A percentile compares a stretch with the other conserved stretches of the same genome.
These are phyloP conservation scores for Tupaia chinensis DNA, from an alignment of 2,113 vertebrate species.

Conservation along the genomic window DNA sequence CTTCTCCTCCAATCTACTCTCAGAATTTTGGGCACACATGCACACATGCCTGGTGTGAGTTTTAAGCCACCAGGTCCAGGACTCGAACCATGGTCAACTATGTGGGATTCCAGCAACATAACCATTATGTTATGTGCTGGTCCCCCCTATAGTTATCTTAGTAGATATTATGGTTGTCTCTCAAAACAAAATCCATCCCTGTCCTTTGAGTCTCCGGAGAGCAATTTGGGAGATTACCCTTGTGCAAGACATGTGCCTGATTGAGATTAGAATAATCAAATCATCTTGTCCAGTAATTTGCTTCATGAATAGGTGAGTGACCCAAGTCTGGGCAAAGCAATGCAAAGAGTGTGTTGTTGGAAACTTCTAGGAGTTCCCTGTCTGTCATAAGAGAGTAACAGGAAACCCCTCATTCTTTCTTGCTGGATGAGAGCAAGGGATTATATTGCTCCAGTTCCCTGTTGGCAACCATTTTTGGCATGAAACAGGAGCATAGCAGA, in stretches of 20 bases:
- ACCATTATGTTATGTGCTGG: too few relatives aligned
- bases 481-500: not conserved
- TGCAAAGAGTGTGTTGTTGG: not conserved
- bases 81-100: too few relatives aligned
- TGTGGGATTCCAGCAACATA: too few relatives aligned
- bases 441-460: not conserved
- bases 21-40: too few relatives aligned
- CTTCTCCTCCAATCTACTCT: too few relatives aligned
- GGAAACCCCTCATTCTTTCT: not conserved
- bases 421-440: not conserved
- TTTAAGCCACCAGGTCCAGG: too few relatives aligned
- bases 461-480: not conserved
- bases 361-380: not conserved
- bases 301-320: not conserved
- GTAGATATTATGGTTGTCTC: not conserved
- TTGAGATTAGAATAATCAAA: not conserved
- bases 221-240: not conserved
- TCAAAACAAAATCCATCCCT: not conserved
- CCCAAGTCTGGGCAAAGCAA: not conserved
- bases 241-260: not conserved
- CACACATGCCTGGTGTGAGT: too few relatives aligned
- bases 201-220: not conserved
- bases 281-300: not conserved
- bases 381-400: not conserved
- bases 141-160: not conserved